Base-by-base conservation (phyloP, 2,888 invertebrate genomes). In the Eristalinus aeneus region DNA sequence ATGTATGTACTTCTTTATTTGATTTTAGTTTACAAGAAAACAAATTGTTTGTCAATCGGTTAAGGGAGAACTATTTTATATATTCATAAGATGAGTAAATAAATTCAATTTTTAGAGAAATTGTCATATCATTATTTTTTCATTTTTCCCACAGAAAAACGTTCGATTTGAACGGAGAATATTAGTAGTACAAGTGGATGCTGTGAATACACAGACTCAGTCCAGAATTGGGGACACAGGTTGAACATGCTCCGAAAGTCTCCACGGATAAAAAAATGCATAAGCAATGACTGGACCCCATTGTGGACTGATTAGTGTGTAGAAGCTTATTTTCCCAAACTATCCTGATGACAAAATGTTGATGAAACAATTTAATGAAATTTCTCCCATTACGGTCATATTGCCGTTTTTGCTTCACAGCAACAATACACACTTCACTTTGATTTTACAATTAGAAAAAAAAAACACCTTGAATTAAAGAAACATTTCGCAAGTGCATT, bases 401-500 rank as follows among this genome's bases (percentile, higher is more conserved):
- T n/a, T 6, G 2, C n/a, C n/a, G n/a, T 16, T 16, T 46, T 71
- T 20, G 5, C 32, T 31, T 39, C 60, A 27, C 58, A 61, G 61
- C 46, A 71, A 46, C 64, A 34, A 8, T 65, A 16, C 61, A 69
- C 67, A 22, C n/a, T 63, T 27, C 6, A 39, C n/a, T 32, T 22
- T 63, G 63, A 16, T n/a, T 20, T 5, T 63, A 10, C 16, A 34
- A 32, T 22, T 11, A 22, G 56, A 56, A 39, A 2, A 39, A 39
- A 2, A 39, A 12, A 39, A 39, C n/a, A n/a, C 2, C 11, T 74
- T 22, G 58, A 78, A 39, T 22, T 46, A 56, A 64, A 72, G 31
- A 63, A 68, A 71, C 16, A 78, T 71, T 78, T 78, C 64, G 69
- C 46, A 78, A 78, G 71, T 78, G 78, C 78, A 78, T 73, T 79